A percentile compares a stretch with the other conserved stretches of the same genome.
Conservation (phyloP, 1,140 invertebrate genomes). For the Diabrotica virgifera region DNA sequence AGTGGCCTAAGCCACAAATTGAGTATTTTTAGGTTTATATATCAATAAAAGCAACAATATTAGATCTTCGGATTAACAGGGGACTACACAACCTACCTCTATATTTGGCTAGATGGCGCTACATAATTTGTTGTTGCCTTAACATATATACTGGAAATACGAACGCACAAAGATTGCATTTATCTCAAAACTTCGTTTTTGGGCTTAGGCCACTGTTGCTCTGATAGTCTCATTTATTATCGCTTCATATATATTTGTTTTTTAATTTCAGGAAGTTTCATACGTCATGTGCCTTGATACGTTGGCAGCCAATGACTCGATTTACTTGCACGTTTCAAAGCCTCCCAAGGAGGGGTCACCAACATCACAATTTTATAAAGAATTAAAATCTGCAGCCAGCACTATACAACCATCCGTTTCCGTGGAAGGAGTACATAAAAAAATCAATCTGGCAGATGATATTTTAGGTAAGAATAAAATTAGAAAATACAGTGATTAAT, state of each 20-base stretch:
- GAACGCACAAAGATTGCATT: too few species aligned
- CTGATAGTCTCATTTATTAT: neutral
- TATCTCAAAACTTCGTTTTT: too few species aligned
- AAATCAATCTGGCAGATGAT: constrained; percentile 96
- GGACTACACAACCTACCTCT: too few species aligned
- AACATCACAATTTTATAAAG: constrained; percentile 68
- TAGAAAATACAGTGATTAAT: too few species aligned
- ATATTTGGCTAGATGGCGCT: too few species aligned
- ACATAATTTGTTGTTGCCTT: too few species aligned
- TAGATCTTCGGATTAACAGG: too few species aligned
- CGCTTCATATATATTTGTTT: constrained; percentile 5
- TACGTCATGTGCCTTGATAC: constrained; percentile 93
- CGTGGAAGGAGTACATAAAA: constrained; percentile 87
- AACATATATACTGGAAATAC: too few species aligned
- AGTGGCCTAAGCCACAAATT: too few species aligned
- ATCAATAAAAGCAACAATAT: too few species aligned
- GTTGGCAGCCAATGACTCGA: constrained; percentile 61
- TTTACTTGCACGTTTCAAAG: constrained; percentile 94
- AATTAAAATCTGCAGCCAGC: constrained; percentile 61
- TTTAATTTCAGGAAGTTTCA: constrained; percentile 68
- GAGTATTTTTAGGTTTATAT: too few species aligned
- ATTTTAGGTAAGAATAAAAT: constrained; percentile 41
- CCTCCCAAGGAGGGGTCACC: constrained; percentile 85
- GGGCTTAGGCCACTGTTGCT: too few species aligned
- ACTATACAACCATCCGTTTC: constrained; percentile 52